A percentile compares a stretch with the other conserved stretches of the same genome.
Evolutionary conservation across 2,888 invertebrate species (phyloP).

Genomic region (Spisula solida): DNA sequence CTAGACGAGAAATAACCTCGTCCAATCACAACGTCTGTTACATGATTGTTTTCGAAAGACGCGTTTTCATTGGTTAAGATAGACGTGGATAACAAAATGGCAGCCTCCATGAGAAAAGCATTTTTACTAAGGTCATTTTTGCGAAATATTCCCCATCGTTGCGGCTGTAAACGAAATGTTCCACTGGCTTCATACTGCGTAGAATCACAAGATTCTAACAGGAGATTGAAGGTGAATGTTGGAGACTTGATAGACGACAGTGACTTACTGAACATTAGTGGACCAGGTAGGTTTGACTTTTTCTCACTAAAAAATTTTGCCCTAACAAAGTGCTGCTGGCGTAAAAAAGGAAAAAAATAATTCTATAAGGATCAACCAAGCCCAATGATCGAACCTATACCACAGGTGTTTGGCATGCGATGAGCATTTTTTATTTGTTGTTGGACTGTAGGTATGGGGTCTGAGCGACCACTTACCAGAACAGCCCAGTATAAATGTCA

Average conservation of each 20-base stretch:
- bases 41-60: background rate
- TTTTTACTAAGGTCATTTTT: constrained; percentile 35
- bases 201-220: background rate
- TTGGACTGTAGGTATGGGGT: too few relatives aligned
- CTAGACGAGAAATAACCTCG: too few relatives aligned
- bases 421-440: too few relatives aligned
- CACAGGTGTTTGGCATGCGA: too few relatives aligned
- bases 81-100: constrained; percentile 72
- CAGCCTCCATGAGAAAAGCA: constrained; percentile 69
- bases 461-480: too few relatives aligned
- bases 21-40: constrained; percentile 30
- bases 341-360: too few relatives aligned
- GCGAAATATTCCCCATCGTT: background rate
- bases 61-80: constrained; percentile 65
- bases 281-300: background rate
- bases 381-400: too few relatives aligned
- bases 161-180: background rate
- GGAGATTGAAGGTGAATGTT: background rate
- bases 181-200: constrained; percentile 13
- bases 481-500: too few relatives aligned
- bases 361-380: too few relatives aligned
- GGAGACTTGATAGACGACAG: background rate
- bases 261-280: background rate
- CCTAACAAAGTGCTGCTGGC: too few relatives aligned
- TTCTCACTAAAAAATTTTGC: too few relatives aligned